Evolutionary conservation across 2,797 vertebrate genomes (phyloP), one percentile per base, ranked within the genome.

Genomic region (Phalloptychus januarius): DNA sequence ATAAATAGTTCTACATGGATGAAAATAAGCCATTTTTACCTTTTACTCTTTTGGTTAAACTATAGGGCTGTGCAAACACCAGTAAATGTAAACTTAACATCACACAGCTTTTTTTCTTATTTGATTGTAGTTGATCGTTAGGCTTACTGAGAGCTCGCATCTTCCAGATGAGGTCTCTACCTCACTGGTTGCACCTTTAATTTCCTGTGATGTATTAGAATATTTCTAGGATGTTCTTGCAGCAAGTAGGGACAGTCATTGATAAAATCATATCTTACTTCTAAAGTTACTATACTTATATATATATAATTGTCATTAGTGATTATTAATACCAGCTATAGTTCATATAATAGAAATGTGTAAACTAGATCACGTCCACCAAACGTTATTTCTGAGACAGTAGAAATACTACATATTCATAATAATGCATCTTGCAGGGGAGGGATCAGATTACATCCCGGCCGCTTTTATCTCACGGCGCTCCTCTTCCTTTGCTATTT

Each of bases 381-480:
- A 94, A 85, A 94, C 93, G 89, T 86, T 86, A 80, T 92, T 92
- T 91, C 92, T 87, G 78, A 92, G 90, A 94, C 93, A 84, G 89
- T 92, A 93, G 91, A 95, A 93, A 94, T 92, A 94, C 90, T 87
- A 92, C 25, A 71, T 85, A 92, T 88, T 91, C 83, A 93, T 78
- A 79, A 87, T 86, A 84, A 87, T 87, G 90, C 87, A 79, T 85
- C 70, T 87, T 63, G 85, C 50, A 44, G 67, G 67, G 23, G 23
- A 31, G 36, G 31, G 58, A 2, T 42, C 74, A n/a, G 79, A 79
- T 91, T 95, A 96, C 96, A 96, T 99, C 95, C 97, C 98, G 89
- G 97, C 96, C 61, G 96, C 95, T 75, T 95, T 87, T 90, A 98
- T 97, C 38, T 94, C 94, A 72, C 95, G 94, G 86, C 94, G 96